Conservation (phyloP, 2,113 vertebrate genomes). For the Mus pahari region DNA sequence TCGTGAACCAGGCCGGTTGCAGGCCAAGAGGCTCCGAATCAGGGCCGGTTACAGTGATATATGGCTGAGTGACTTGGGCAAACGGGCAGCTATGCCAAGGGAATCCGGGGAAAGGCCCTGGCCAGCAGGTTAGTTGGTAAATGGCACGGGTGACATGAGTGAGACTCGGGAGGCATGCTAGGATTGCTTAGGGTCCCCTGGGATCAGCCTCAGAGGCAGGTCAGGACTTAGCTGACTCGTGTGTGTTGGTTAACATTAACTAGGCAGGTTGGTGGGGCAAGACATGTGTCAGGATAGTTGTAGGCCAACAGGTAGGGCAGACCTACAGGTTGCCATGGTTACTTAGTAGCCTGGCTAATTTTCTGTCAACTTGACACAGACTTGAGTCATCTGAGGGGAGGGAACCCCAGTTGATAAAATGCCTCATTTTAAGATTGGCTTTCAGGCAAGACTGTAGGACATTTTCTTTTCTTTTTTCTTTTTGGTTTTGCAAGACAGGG, state of each 20-base stretch:
- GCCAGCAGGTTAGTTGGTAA: neutral
- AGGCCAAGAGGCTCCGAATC: neutral
- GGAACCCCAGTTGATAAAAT: neutral
- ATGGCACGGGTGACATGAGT: no score
- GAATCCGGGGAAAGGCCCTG: neutral
- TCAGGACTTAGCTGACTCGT: neutral
- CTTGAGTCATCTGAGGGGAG: neutral
- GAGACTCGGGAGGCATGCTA: neutral
- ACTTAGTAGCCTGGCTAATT: neutral
- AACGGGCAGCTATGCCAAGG: neutral
- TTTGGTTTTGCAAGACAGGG: no score
- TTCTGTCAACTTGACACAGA: neutral
- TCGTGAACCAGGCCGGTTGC: neutral
- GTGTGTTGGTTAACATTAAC: neutral
- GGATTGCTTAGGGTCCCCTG: neutral
- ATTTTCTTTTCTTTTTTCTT: no score
- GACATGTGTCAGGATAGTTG: neutral
- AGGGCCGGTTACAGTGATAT: neutral
- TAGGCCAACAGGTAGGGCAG: neutral
- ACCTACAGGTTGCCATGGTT: neutral
- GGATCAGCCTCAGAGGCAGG: neutral
- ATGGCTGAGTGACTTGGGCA: neutral
- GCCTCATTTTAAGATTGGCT: neutral
- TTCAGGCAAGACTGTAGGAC: neutral
- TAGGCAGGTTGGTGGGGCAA: neutral